Conservation (phyloP, 2,797 vertebrate species). For the Hydrocynus forskahlii region DNA sequence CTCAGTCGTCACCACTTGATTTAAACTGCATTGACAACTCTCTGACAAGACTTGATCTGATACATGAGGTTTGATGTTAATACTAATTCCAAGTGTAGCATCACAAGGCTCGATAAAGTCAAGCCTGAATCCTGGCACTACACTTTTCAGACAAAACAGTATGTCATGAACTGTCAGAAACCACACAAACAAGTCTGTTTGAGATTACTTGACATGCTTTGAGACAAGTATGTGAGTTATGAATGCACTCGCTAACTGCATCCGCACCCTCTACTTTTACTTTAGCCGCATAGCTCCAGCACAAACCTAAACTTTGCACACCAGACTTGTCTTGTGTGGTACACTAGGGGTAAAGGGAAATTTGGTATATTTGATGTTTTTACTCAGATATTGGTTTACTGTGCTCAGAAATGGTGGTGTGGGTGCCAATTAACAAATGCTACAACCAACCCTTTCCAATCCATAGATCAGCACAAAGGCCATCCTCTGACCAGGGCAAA, state of each 20-base stretch:
- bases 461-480: conserved; percentile 40
- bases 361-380: background rate
- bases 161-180: too few relatives aligned
- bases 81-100: too few relatives aligned
- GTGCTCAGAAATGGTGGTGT: background rate
- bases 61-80: too few relatives aligned
- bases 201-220: background rate
- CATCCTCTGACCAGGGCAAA: conserved; percentile 60
- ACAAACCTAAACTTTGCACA: background rate
- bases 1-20: too few relatives aligned
- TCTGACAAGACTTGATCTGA: too few relatives aligned
- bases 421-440: background rate
- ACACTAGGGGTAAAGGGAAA: background rate
- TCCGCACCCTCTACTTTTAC: background rate
- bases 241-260: background rate
- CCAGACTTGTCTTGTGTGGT: background rate
- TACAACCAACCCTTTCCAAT: background rate
- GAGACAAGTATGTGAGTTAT: too few relatives aligned
- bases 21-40: too few relatives aligned
- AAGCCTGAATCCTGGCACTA: too few relatives aligned
- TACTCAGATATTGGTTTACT: background rate
- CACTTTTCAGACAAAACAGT: too few relatives aligned
- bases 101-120: too few relatives aligned
- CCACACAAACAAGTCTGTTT: too few relatives aligned
- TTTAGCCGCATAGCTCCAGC: background rate